Conservation (phyloP, 2,113 vertebrate genomes). For the Orientallactaga bullata region DNA sequence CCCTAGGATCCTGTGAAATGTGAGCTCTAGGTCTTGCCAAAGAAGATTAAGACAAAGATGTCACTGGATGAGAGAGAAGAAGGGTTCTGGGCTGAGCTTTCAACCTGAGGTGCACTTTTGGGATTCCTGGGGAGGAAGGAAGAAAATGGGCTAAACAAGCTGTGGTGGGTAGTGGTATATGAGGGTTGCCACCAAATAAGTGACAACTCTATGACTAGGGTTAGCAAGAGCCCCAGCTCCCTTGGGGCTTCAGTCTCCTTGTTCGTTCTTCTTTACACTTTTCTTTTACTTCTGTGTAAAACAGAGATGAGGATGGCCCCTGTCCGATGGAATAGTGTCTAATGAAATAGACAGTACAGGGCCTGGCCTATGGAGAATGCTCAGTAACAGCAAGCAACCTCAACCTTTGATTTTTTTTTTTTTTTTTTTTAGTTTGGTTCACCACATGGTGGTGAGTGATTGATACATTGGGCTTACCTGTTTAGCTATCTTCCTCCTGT, state of each 20-base stretch:
- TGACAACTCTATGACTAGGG: too few relatives aligned
- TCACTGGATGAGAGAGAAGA: background rate
- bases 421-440: background rate
- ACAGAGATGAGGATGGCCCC: background rate
- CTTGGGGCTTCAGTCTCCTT: background rate
- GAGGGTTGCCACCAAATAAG: background rate
- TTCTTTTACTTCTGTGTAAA: background rate
- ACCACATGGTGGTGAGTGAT: background rate
- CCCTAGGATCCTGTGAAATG: background rate
- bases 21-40: background rate
- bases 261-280: background rate
- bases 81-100: background rate
- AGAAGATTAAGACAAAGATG: slow-evolving; percentile 19
- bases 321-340: background rate
- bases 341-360: background rate
- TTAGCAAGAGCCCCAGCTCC: background rate
- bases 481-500: fast-evolving
- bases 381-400: background rate
- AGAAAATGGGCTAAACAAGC: too few relatives aligned
- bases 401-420: background rate
- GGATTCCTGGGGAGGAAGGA: background rate
- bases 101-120: background rate
- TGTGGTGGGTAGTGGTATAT: too few relatives aligned
- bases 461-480: background rate
- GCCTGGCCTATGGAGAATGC: background rate